phyloP scores from a whole-genome alignment of 2,888 invertebrate species.

The Eulithis testata region DNA sequence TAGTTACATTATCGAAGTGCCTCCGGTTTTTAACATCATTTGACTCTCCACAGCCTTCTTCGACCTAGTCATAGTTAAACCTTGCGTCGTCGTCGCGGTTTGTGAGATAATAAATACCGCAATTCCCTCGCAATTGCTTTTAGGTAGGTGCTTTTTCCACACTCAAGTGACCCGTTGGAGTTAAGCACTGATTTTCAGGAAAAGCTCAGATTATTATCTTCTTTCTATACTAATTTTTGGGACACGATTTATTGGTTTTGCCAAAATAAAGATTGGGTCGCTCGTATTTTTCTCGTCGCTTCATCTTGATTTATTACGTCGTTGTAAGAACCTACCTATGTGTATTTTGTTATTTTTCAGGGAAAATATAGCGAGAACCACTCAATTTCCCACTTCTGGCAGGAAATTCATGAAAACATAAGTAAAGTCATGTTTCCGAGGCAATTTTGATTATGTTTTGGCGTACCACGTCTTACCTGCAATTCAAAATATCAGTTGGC shows the following conservation, averaged over 20 bases:
- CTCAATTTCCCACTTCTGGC: background rate
- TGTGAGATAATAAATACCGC: too few species aligned
- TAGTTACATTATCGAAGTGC: too few species aligned
- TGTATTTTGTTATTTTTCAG: constrained; percentile 12
- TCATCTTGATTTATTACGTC: constrained; percentile 25
- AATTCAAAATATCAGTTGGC: constrained; percentile 22
- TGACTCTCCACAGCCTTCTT: too few species aligned
- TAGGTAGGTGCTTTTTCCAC: too few species aligned
- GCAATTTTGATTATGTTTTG: background rate
- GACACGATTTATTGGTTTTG: constrained; percentile 25
- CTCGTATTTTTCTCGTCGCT: constrained; percentile 23
- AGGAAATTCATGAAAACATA: background rate
- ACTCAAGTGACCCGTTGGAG: constrained; percentile 4
- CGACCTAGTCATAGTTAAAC: too few species aligned
- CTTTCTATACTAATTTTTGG: constrained; percentile 28
- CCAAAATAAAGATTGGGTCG: constrained; percentile 23
- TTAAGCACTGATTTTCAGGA: constrained; percentile 11
- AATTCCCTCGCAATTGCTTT: too few species aligned
- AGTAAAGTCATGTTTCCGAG: background rate
- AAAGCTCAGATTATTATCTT: constrained; percentile 22
- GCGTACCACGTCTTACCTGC: background rate
- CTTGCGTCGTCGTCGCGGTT: too few species aligned
- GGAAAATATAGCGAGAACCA: constrained; percentile 1
- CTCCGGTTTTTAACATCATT: too few species aligned
- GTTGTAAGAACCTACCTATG: constrained; percentile 2